Conservation (phyloP, 2,888 invertebrate species). For the Parochlus steinenii region DNA sequence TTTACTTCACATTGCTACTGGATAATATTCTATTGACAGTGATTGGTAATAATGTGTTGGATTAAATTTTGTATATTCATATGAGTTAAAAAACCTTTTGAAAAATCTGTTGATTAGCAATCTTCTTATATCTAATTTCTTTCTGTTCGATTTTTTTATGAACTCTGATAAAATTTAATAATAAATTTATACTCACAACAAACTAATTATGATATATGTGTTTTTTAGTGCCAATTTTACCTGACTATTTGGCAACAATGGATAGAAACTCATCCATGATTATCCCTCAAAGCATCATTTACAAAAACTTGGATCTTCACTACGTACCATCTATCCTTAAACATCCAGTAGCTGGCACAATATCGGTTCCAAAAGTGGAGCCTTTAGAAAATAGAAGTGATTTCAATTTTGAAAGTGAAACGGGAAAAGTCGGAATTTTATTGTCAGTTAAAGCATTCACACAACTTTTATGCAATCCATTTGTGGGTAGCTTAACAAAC, state of each 20-base stretch:
- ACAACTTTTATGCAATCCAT: constrained; percentile 59
- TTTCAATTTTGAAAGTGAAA: constrained; percentile 32
- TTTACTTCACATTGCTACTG: constrained; percentile 59
- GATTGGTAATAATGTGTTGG: constrained; percentile 47
- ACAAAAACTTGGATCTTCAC: constrained; percentile 22
- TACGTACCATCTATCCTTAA: constrained; percentile 21
- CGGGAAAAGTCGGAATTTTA: constrained; percentile 48
- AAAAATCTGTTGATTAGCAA: not conserved
- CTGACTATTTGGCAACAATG: constrained; percentile 49
- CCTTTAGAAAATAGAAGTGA: not conserved
- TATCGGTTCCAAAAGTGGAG: too few relatives aligned
- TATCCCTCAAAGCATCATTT: constrained; percentile 21
- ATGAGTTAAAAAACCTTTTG: not conserved
- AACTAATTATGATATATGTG: constrained; percentile 4
- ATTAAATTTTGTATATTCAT: constrained; percentile 2
- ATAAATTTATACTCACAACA: constrained; percentile 3
- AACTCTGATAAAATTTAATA: not conserved
- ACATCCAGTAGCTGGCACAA: constrained; percentile 29
- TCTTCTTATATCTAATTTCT: not conserved
- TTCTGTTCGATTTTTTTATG: too few relatives aligned
- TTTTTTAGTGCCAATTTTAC: constrained; percentile 59
- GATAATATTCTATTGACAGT: constrained; percentile 81
- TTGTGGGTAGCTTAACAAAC: constrained; percentile 50
- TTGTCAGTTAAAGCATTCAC: constrained; percentile 65
- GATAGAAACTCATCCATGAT: constrained; percentile 27